Conservation (phyloP, 2,113 vertebrate genomes). For the Saccopteryx leptura region DNA sequence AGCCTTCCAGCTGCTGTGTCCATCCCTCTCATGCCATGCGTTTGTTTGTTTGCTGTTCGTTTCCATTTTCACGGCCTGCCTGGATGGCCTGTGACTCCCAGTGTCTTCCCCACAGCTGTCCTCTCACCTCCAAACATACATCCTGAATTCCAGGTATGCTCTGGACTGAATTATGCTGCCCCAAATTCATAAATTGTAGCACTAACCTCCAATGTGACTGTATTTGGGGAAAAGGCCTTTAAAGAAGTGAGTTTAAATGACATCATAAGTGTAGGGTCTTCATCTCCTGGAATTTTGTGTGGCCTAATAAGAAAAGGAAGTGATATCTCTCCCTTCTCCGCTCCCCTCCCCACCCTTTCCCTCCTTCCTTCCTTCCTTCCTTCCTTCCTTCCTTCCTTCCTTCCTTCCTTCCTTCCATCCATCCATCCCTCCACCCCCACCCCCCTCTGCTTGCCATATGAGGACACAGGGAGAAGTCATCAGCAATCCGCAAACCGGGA, state of each 20-base stretch:
- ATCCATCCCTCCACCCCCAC: too few relatives aligned
- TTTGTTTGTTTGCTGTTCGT: background rate
- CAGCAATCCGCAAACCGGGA: background rate
- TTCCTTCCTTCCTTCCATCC: too few relatives aligned
- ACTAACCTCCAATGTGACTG: background rate
- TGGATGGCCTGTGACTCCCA: background rate
- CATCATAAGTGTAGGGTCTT: background rate
- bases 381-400: too few relatives aligned
- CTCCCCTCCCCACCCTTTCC: too few relatives aligned
- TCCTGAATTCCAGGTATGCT: background rate
- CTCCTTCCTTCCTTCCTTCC: background rate
- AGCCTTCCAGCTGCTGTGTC: background rate
- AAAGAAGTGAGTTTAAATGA: background rate
- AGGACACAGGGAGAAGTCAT: background rate
- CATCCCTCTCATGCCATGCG: background rate
- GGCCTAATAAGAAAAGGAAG: background rate
- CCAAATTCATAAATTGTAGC: rapidly evolving
- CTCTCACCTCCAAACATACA: background rate
- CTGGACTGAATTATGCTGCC: background rate
- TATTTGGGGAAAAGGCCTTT: background rate
- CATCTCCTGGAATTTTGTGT: rapidly evolving
- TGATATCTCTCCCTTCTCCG: too few relatives aligned
- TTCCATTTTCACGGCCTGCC: background rate
- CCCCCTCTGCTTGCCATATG: background rate
- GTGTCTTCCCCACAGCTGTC: background rate